Evolutionary conservation across 1,140 invertebrate genomes (phyloP), one percentile per base, ranked within the genome.

Genomic region (Eulimnadia texana): DNA sequence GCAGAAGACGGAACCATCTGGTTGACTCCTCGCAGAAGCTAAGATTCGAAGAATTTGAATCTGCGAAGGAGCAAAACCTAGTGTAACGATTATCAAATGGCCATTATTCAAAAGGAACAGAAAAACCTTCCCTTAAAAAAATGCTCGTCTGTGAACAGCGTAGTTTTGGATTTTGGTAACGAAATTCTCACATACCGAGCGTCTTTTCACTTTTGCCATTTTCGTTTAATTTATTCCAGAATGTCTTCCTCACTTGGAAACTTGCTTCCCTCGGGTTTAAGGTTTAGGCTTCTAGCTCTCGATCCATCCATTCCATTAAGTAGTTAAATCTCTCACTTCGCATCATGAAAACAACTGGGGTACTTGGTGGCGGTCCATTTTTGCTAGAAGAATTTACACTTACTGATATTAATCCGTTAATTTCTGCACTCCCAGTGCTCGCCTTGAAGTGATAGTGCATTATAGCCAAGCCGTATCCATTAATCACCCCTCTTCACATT

Each of bases 1-100:
- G 60, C 51, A 27, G 60, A 50, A 28, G 51, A 61, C 29, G 60
- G 60, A 3, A 19, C 53, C 50, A 33, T 61, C 20, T 54, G 60
- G 60, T 42, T 42, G 33, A 42, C 33, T 42, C 33, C 33, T 42
- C 33, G 33, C 33, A 6, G 33, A 16, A 42, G 33, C 33, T 42
- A 42, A 42, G 16, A 42, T n/a, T n/a, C n/a, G n/a, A n/a, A n/a
- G n/a, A n/a, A n/a, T n/a, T n/a, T n/a, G n/a, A n/a, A n/a, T n/a
- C n/a, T n/a, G n/a, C n/a, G n/a, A n/a, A n/a, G n/a, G n/a, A n/a
- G n/a, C n/a, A n/a, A n/a, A n/a, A n/a, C n/a, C n/a, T n/a, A n/a
- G n/a, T n/a, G n/a, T n/a, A n/a, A n/a, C n/a, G n/a, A n/a, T n/a
- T n/a, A n/a, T n/a, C n/a, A n/a, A n/a, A 42, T 42, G 33, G 33